Evolutionary conservation across 1,140 invertebrate species (phyloP), one percentile per base, ranked within the genome.

Genomic region (Thaumatotibia leucotreta): DNA sequence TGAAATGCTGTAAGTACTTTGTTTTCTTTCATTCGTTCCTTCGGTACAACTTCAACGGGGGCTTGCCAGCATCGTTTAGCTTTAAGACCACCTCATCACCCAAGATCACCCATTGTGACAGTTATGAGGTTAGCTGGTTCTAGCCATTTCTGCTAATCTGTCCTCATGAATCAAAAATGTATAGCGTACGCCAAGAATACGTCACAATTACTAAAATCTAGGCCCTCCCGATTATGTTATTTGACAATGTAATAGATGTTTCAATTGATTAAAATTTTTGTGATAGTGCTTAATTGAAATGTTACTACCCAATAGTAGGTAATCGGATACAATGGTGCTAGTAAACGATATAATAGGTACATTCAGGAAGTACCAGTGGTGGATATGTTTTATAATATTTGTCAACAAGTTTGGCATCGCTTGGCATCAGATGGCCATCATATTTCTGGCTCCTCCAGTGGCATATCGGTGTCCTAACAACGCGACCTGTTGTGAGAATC

Each of bases 401-500:
- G 11, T 61, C 8, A 45, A 23, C 27, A 66, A 62, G 24, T 39
- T 66, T 17, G 27, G 52, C 6, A 14, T 61, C 6, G 65, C 52
- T 5, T 66, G 17, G 14, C 65, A 66, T 32, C 32, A 35, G 22
- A 35, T 66, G 52, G 65, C 52, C 35, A 86, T 88, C 22, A 82
- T 89, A n/a, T 84, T 89, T 35, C 45, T 75, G 8, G 65, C 80
- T 27, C 80, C 86, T 20, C 81, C 84, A 8, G 54, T 66, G 22
- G 23, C 17, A 10, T 66, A 54, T 24, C 1, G 10, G 17, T 65
- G 64, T 31, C 89, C 77, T 2, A 10, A 20, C 71, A 79, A 76
- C 0, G 81, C 70, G 5, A 64, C 73, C 9, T 65, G 72, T 1
- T 95, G 94, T 69, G 67, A 75, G 0, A 54, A 88, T 0, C 92